Evolutionary conservation across 2,888 invertebrate genomes (phyloP).

Genomic region (Poecilobothrus nobilitatus): DNA sequence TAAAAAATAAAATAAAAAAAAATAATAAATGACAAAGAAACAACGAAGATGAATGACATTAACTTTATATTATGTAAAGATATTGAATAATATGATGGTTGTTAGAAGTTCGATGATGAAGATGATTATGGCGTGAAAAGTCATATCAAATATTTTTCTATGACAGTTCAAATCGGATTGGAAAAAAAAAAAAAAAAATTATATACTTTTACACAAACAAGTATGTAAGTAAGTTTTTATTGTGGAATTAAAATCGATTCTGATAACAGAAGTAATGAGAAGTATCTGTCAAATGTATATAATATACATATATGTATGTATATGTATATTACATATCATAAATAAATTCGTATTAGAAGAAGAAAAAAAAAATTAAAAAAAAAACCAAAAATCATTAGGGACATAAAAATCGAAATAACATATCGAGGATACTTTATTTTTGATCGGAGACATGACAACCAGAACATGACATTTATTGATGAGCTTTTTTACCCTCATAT

Average conservation of each 20-base stretch:
- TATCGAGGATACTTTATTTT: constrained; percentile 4
- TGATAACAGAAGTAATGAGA: not conserved
- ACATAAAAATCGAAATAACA: not conserved
- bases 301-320: not conserved
- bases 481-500: constrained; percentile 8
- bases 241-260: not conserved
- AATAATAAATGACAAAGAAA: too few species aligned
- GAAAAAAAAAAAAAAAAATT: not conserved
- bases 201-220: too few species aligned
- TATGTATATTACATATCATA: too few species aligned
- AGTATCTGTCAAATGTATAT: not conserved
- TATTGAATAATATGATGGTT: not conserved
- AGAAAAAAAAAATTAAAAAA: too few species aligned
- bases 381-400: not conserved
- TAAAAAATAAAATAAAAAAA: not conserved
- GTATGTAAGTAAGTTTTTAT: too few species aligned
- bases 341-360: too few species aligned
- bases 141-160: not conserved
- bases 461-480: constrained; percentile 11
- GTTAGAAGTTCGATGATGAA: not conserved
- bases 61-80: not conserved
- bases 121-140: constrained; percentile 1
- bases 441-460: constrained; percentile 10
- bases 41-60: too few species aligned
- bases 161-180: not conserved